Evolutionary conservation across 2,888 invertebrate genomes (phyloP), one percentile per base, ranked within the genome.

Genomic region (Sinohyriopsis cumingii): DNA sequence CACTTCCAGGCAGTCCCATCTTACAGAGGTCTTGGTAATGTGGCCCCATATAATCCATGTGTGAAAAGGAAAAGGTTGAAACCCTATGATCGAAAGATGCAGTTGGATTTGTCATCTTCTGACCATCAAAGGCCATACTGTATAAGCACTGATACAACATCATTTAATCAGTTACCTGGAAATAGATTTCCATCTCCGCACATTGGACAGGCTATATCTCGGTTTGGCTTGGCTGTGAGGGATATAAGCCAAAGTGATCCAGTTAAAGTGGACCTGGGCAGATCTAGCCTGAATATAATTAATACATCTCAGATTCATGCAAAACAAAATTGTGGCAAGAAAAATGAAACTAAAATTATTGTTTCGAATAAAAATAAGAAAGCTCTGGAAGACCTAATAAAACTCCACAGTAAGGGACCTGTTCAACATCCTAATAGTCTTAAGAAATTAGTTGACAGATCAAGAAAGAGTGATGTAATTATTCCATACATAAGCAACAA

Each of bases 41-140:
- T 75, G 19, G 33, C 72, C 55, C 73, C 79, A 22, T 85, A 85
- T 75, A 83, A 85, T 68, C 73, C 85, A n/a, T 74, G 84, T 55
- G 72, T 73, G 45, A 82, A 81, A 45, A 45, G 45, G 70, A 80
- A 76, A 59, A 67, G 54, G 25, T 45, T 65, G 55, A 70, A 67
- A 66, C 76, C 76, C 12, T 71, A 80, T 66, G 78, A 83, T 9
- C 71, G 84, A 59, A 84, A 76, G 67, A 76, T 71, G 22, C 71
- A 66, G 55, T 33, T 84, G 20, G 73, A 80, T 59, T 68, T 82
- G 12, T 25, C 59, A 2, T 45, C 45, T 15, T 15, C 15, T 15
- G 45, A 45, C 45, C 45, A 45, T 12, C 45, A 45, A 4, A 55
- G 25, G 53, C 53, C 62, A 56, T 20, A 56, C 18, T 28, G 33